Evolutionary conservation across 2,888 invertebrate species (phyloP).

Genomic region (Ophion ventricosus): DNA sequence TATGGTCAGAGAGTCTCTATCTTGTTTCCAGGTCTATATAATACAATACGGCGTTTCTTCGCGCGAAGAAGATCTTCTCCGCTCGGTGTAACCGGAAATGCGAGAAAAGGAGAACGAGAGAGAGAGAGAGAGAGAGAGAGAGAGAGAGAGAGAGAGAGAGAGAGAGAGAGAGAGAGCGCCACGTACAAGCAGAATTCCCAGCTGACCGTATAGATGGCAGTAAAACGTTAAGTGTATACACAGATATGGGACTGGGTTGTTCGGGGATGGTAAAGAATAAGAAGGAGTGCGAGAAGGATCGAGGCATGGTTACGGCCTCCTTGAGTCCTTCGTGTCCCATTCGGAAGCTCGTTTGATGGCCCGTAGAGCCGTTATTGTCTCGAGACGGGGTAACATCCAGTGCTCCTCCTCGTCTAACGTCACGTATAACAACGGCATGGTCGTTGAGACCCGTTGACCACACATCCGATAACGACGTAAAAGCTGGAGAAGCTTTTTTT

Average conservation of each 20-base stretch:
- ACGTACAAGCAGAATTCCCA: not conserved
- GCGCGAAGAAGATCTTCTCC: constrained; percentile 29
- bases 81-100: constrained; percentile 59
- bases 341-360: constrained; percentile 82
- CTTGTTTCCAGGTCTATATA: constrained; percentile 40
- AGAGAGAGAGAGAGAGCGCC: not conserved
- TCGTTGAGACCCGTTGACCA: constrained; percentile 77
- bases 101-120: constrained; percentile 65
- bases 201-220: not conserved
- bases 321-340: constrained; percentile 78
- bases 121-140: constrained; percentile 61
- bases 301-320: constrained; percentile 73
- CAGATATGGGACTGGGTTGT: not conserved
- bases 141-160: constrained; percentile 66
- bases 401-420: constrained; percentile 51
- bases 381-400: constrained; percentile 68
- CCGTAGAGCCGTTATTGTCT: constrained; percentile 81
- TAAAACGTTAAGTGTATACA: constrained; percentile 1
- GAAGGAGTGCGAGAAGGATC: constrained; percentile 32
- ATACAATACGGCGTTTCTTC: constrained; percentile 13
- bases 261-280: not conserved
- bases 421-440: constrained; percentile 65
- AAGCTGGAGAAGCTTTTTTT: constrained; percentile 46
- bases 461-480: constrained; percentile 79
- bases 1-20: constrained; percentile 45